These are phyloP conservation scores for Orthosia cruda DNA, from an alignment of 2,888 invertebrate species.

Conservation along the genomic window DNA sequence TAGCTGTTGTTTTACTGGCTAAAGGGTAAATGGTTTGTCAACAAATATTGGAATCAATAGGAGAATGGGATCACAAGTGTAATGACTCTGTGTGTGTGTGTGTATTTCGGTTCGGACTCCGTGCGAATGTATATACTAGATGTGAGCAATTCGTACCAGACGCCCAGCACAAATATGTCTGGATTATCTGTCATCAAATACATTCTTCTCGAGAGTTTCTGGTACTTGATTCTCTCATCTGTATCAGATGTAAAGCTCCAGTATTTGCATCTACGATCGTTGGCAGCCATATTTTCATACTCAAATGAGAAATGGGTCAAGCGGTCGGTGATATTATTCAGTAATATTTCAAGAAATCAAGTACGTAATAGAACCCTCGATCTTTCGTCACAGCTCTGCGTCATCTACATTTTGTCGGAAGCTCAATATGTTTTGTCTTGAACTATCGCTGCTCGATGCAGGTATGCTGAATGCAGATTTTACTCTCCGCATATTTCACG, in stretches of 20 bases:
- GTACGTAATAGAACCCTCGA: background rate
- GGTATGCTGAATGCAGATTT: conserved; percentile 38
- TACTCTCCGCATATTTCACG: conserved; percentile 2
- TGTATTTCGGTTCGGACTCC: background rate
- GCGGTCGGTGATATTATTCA: background rate
- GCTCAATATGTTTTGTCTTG: conserved; percentile 23
- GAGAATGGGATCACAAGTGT: conserved; percentile 5
- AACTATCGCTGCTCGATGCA: conserved; percentile 7
- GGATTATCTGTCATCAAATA: background rate
- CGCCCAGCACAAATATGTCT: background rate
- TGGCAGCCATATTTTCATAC: background rate
- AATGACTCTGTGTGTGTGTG: background rate
- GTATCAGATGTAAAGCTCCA: background rate
- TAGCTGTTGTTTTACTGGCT: background rate
- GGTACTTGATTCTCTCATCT: too few species aligned
- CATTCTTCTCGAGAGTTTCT: background rate
- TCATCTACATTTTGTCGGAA: conserved; percentile 2
- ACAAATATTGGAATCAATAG: conserved; percentile 16
- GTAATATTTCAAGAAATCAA: background rate
- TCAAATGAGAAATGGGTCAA: conserved; percentile 1
- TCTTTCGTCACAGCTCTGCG: conserved; percentile 8
- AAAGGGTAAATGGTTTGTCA: background rate
- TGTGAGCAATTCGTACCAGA: background rate
- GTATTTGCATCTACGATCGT: conserved; percentile 2
- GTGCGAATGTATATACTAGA: background rate